Evolutionary conservation across 2,113 vertebrate genomes (phyloP).

Genomic region (Rhabdomys dilectus): DNA sequence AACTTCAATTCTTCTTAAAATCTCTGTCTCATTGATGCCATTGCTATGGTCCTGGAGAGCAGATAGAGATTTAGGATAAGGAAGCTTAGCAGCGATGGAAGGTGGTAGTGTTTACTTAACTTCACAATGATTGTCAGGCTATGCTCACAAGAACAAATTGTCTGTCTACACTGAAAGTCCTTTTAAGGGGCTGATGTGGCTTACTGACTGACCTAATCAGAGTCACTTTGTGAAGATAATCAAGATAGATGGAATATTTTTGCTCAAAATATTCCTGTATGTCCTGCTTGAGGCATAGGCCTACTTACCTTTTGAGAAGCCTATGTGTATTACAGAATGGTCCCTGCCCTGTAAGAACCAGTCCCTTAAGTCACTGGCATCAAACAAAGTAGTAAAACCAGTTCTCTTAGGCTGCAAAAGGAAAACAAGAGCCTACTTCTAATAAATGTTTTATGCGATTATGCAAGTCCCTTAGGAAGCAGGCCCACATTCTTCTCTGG

Average conservation of each 20-base stretch:
- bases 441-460: constrained; percentile 55
- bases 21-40: neutral
- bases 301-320: neutral
- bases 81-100: neutral
- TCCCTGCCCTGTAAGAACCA: constrained; percentile 58
- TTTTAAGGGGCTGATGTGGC: neutral
- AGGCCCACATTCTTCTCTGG: constrained; percentile 27
- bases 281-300: neutral
- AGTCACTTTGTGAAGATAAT: neutral
- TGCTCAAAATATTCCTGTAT: neutral
- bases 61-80: neutral
- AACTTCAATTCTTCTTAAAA: neutral
- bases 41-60: neutral
- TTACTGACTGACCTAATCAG: neutral
- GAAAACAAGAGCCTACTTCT: constrained; percentile 55
- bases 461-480: neutral
- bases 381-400: constrained; percentile 76
- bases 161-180: neutral
- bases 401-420: constrained; percentile 62
- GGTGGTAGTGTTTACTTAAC: neutral
- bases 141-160: neutral
- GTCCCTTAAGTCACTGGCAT: constrained; percentile 57
- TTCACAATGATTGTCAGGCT: neutral
- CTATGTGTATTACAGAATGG: neutral
- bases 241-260: neutral